Percentiles rank a stretch among this genome's conserved stretches.
phyloP scores from a whole-genome alignment of 2,797 vertebrate genomes.

The Scleropages formosus region DNA sequence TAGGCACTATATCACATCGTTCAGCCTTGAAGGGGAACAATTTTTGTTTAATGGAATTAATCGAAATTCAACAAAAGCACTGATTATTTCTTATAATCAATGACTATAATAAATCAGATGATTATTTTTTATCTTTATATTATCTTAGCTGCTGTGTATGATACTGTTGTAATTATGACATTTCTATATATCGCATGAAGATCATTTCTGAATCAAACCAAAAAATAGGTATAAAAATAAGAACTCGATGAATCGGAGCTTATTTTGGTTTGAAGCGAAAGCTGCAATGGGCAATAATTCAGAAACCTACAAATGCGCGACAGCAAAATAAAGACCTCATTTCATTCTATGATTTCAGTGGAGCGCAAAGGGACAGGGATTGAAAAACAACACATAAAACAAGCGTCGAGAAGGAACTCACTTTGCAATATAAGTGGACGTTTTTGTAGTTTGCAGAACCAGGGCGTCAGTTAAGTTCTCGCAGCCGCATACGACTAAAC shows the following conservation, averaged over 20 bases:
- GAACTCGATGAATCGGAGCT: slow-evolving; percentile 64
- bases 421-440: slow-evolving; percentile 65
- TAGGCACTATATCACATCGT: no score
- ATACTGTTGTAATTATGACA: neutral
- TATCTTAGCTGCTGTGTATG: neutral
- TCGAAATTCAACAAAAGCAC: neutral
- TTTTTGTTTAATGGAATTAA: neutral
- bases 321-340: slow-evolving; percentile 47
- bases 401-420: slow-evolving; percentile 54
- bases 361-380: slow-evolving; percentile 46
- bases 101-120: no score
- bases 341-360: slow-evolving; percentile 43
- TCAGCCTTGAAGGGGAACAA: no score
- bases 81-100: no score
- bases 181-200: slow-evolving; percentile 53
- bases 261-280: slow-evolving; percentile 39
- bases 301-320: slow-evolving; percentile 57
- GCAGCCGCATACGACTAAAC: neutral
- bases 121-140: no score
- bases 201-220: slow-evolving; percentile 67
- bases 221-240: slow-evolving; percentile 64
- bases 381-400: slow-evolving; percentile 51
- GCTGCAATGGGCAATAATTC: slow-evolving; percentile 51
- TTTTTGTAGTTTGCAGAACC: slow-evolving; percentile 45
- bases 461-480: neutral